Conservation (phyloP, 2,797 vertebrate genomes). For the Nyctalus aviator region DNA sequence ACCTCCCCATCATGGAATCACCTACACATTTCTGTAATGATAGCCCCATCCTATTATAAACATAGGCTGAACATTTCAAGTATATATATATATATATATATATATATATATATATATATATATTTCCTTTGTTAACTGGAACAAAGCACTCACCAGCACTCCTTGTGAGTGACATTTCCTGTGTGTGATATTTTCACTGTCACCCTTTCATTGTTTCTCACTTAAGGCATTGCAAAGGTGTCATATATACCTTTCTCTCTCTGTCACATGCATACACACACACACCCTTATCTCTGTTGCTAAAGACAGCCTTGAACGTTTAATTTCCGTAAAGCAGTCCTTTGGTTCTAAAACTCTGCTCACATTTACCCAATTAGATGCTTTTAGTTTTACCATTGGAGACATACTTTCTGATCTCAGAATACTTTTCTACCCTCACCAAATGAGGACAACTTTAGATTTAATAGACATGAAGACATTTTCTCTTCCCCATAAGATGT, state of each 20-base stretch:
- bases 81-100: not conserved
- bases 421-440: not conserved
- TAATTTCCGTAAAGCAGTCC: not conserved
- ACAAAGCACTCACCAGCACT: not conserved
- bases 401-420: not conserved
- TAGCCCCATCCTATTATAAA: not conserved
- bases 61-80: not conserved
- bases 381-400: not conserved
- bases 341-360: not conserved
- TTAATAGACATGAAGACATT: not conserved
- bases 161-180: not conserved
- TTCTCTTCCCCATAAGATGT: not conserved
- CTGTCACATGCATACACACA: not conserved
- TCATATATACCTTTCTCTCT: not conserved
- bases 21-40: not conserved
- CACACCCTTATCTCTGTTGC: not conserved
- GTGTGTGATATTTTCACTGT: not conserved
- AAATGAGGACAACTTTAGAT: not conserved
- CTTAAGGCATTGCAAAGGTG: not conserved
- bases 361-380: not conserved
- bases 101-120: not conserved
- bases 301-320: not conserved
- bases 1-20: not conserved
- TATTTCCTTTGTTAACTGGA: slow-evolving; percentile 3
- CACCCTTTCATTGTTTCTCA: not conserved